Percentiles rank a stretch among this genome's conserved stretches.
Evolutionary conservation across 2,113 vertebrate species (phyloP).

Genomic region (Nestor notabilis): DNA sequence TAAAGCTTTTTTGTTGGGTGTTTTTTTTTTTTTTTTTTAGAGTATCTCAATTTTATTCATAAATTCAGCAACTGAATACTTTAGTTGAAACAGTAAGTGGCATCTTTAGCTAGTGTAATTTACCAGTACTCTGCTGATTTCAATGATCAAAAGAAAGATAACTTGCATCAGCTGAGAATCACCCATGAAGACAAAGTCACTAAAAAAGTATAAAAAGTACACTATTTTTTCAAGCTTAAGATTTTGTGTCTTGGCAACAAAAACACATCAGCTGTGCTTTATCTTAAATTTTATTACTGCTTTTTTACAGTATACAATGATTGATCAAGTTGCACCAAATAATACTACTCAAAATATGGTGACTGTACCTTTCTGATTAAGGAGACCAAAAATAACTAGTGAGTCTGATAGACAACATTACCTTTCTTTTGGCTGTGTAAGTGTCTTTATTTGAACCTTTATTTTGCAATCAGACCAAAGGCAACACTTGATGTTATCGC

Average conservation of each 20-base stretch:
- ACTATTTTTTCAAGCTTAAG: neutral
- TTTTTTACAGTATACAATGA: accelerated
- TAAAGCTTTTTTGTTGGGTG: too few species aligned
- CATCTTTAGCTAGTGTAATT: neutral
- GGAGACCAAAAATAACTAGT: neutral
- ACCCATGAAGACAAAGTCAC: neutral
- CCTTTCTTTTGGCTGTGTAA: neutral
- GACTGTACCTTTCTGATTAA: neutral
- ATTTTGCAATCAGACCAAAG: neutral
- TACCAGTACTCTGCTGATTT: neutral
- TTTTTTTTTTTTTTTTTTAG: conserved; percentile 17
- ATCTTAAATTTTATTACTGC: neutral
- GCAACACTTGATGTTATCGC: neutral
- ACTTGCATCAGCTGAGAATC: neutral
- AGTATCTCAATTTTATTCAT: conserved; percentile 39
- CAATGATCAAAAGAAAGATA: neutral
- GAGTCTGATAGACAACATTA: neutral
- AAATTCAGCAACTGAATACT: conserved; percentile 33
- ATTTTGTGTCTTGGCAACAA: neutral
- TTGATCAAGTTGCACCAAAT: neutral
- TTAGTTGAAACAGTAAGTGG: neutral
- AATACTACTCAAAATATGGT: neutral
- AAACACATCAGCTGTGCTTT: neutral
- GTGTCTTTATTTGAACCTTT: neutral
- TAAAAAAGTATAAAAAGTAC: neutral